Conservation (phyloP, 2,888 invertebrate species). For the Harmothoe impar region DNA sequence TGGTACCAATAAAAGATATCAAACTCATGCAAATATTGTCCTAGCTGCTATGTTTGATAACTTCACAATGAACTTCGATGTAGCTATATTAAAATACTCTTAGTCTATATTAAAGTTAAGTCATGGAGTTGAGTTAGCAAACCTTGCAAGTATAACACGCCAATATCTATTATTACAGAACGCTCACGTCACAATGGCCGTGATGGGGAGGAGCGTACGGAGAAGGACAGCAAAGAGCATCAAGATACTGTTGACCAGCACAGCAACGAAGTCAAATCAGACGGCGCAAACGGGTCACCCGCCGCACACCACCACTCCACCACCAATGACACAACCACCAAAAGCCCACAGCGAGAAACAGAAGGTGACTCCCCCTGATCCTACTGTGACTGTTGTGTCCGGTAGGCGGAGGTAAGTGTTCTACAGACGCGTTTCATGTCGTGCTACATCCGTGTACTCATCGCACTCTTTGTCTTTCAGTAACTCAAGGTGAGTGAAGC, state of each 20-base stretch:
- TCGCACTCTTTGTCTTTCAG: conserved; percentile 35
- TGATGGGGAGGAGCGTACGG: not conserved
- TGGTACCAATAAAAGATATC: too few species aligned
- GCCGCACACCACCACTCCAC: not conserved
- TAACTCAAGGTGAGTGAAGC: conserved; percentile 57
- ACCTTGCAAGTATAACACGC: not conserved
- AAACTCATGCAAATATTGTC: too few species aligned
- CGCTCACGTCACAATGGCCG: conserved; percentile 38
- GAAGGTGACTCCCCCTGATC: conserved; percentile 58
- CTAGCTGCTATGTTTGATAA: too few species aligned
- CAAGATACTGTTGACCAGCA: not conserved
- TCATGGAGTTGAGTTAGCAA: too few species aligned
- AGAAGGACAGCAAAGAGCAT: not conserved
- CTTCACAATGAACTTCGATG: too few species aligned
- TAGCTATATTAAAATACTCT: too few species aligned
- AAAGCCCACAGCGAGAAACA: conserved; percentile 17
- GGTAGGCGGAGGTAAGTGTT: conserved; percentile 56
- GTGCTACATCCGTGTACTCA: not conserved
- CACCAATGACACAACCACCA: conserved; percentile 11
- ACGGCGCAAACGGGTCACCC: not conserved
- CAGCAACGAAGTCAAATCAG: not conserved
- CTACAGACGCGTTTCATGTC: not conserved
- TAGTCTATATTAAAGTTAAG: too few species aligned
- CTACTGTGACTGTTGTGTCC: conserved; percentile 63
- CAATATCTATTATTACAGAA: not conserved